Evolutionary conservation across 2,797 vertebrate species (phyloP).

Genomic region (Amniataba percoides): DNA sequence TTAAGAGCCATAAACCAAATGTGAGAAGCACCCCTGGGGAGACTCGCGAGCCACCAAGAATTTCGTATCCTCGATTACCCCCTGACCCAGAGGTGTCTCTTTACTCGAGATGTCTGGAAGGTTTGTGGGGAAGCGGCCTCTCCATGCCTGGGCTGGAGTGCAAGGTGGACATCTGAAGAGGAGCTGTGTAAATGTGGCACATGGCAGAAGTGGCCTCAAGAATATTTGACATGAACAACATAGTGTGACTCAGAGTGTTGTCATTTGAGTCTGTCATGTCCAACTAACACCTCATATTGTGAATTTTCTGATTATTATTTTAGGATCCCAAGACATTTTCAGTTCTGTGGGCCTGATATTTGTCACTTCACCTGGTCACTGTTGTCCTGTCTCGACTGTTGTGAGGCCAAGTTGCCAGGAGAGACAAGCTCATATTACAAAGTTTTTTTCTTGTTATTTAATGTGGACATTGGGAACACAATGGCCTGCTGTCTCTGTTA

Average conservation of each 20-base stretch:
- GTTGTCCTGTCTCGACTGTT: not conserved
- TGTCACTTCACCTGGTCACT: not conserved
- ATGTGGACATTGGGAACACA: constrained; percentile 37
- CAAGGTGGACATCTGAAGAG: not conserved
- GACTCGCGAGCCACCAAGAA: not conserved
- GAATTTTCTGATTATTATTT: not conserved
- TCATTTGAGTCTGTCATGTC: too few species aligned
- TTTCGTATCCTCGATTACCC: not conserved
- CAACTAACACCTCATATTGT: not conserved
- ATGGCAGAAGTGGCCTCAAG: not conserved
- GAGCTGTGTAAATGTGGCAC: not conserved
- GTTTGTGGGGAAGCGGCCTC: not conserved
- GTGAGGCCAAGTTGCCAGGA: constrained; percentile 40
- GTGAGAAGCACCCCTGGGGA: not conserved
- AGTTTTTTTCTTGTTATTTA: not conserved
- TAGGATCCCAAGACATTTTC: too few species aligned
- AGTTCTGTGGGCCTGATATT: not conserved
- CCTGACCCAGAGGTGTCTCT: too few species aligned
- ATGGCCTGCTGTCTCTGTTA: constrained; percentile 39
- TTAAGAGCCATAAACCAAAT: not conserved
- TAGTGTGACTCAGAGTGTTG: not conserved
- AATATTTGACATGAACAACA: not conserved
- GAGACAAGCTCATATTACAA: constrained; percentile 49
- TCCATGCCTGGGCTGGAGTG: too few species aligned
- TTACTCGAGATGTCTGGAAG: too few species aligned